Conservation (phyloP, 2,113 vertebrate species). For the Bubo scandiacus region DNA sequence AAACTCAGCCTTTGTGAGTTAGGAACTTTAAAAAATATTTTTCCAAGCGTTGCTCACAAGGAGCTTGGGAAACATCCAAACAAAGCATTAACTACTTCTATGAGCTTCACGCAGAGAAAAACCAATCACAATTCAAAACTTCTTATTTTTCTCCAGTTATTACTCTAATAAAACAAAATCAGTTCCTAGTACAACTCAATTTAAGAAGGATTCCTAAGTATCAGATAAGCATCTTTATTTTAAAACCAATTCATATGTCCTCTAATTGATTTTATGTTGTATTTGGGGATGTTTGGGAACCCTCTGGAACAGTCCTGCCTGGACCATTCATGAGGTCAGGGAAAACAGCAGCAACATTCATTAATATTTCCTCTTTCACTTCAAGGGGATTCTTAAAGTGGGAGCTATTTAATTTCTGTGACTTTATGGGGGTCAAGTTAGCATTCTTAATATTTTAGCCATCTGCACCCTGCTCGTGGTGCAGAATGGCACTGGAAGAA, state of each 20-base stretch:
- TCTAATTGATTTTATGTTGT: background rate
- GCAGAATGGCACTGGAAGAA: background rate
- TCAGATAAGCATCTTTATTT: background rate
- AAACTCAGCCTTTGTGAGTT: background rate
- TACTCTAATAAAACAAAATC: background rate
- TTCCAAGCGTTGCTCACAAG: background rate
- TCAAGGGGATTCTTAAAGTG: background rate
- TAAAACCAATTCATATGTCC: background rate
- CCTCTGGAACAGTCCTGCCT: background rate
- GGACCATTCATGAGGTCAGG: background rate
- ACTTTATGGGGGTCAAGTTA: background rate
- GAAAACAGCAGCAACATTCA: background rate
- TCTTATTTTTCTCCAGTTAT: background rate
- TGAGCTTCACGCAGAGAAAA: background rate
- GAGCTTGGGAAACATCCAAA: background rate
- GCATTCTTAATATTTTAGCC: background rate
- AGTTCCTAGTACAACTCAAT: background rate
- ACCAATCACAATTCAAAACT: background rate
- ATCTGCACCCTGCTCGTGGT: too few species aligned
- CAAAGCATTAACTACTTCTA: background rate
- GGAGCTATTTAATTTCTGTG: background rate
- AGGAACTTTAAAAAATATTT: background rate
- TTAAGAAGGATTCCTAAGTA: background rate
- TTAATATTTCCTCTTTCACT: background rate
- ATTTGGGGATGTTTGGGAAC: background rate